Percentiles rank a stretch among this genome's conserved stretches.
Evolutionary conservation across 2,888 invertebrate species (phyloP).

Genomic region (Plagodis pulveraria): DNA sequence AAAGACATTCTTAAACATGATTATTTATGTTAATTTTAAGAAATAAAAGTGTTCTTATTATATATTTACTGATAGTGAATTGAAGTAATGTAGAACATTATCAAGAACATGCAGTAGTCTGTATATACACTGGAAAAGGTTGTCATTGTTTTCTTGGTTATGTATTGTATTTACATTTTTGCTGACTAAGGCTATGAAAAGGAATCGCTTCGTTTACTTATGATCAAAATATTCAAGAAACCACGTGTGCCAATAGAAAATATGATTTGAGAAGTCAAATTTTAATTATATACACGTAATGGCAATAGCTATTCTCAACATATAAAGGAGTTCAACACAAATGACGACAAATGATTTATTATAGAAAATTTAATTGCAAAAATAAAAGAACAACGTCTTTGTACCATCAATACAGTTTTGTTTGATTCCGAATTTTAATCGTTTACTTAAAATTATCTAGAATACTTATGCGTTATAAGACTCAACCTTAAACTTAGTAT

Average conservation of each 20-base stretch:
- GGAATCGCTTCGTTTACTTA: constrained; percentile 10
- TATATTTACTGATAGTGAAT: constrained; percentile 55
- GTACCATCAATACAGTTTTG: neutral
- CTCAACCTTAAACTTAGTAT: constrained; percentile 18
- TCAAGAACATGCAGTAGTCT: neutral
- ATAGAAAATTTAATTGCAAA: no score
- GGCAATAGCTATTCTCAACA: no score
- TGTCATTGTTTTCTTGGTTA: no score
- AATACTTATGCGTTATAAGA: constrained; percentile 9
- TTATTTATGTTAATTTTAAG: constrained; percentile 62
- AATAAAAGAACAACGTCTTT: no score
- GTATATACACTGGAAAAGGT: neutral
- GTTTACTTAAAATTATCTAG: constrained; percentile 2
- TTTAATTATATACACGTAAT: neutral
- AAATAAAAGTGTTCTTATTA: constrained; percentile 82
- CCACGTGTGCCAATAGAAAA: constrained; percentile 20
- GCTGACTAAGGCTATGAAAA: no score
- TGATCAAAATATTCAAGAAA: constrained; percentile 10
- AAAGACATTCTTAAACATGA: constrained; percentile 46
- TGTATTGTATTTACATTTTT: no score
- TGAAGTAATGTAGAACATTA: constrained; percentile 38
- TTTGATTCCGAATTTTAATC: neutral
- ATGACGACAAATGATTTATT: no score
- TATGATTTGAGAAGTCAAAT: constrained; percentile 1
- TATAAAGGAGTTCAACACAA: no score